phyloP scores from a whole-genome alignment of 2,797 vertebrate species.

The Harpagifer antarcticus region DNA sequence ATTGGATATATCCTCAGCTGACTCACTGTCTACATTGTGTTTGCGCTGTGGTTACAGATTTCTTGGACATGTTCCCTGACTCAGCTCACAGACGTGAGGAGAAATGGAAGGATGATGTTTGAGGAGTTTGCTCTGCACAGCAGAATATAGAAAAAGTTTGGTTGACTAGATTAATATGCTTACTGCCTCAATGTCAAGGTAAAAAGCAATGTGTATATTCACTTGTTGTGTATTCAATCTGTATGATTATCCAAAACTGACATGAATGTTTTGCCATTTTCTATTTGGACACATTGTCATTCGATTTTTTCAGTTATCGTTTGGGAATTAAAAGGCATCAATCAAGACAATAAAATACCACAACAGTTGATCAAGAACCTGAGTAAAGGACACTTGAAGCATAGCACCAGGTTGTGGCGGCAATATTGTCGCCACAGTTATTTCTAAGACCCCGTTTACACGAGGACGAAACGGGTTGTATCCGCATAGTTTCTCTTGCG shows the following conservation, averaged over 20 bases:
- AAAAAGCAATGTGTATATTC: not conserved
- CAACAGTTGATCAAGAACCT: not conserved
- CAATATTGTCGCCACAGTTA: not conserved
- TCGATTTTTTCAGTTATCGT: not conserved
- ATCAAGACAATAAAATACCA: not conserved
- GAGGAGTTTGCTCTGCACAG: not conserved
- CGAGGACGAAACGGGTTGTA: no score
- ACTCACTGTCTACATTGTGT: constrained; percentile 6
- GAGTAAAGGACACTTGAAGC: not conserved
- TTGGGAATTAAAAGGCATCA: not conserved
- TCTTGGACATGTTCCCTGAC: constrained; percentile 17
- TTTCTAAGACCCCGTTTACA: not conserved
- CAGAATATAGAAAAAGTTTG: not conserved
- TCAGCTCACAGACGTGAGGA: constrained; percentile 12
- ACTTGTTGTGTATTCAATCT: not conserved
- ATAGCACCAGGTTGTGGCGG: not conserved
- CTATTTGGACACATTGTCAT: not conserved
- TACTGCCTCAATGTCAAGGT: not conserved
- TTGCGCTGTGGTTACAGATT: not conserved
- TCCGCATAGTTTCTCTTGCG: no score
- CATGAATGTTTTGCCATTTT: not conserved
- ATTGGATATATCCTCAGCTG: not conserved
- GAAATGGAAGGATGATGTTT: constrained; percentile 8
- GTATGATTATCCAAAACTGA: not conserved
- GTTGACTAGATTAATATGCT: not conserved